Base-by-base conservation (phyloP, 2,888 invertebrate species). In the Phengaris arion region DNA sequence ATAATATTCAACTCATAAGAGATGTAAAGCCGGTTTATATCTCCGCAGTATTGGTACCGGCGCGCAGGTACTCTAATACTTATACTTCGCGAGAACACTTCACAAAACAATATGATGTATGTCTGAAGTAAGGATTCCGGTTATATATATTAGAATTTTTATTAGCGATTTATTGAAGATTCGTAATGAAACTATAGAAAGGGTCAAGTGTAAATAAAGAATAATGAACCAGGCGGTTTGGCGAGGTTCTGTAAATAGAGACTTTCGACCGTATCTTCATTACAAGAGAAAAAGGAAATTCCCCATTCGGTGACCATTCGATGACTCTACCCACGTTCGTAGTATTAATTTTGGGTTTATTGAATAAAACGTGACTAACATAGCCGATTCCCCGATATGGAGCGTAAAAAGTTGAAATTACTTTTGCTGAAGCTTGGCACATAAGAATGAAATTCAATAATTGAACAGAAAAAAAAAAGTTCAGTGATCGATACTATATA, bases 281-380 rank as follows among this genome's bases (percentile, higher is more conserved):
- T 86, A 86, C 82, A 84, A 81, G 79, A 83, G 85, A 85, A 85
- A 86, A 86, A 85, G 83, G 81, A 85, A 85, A 87, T 83, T 22
- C 85, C 82, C 81, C 83, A 82, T 85, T 87, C 79, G 77, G 79
- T 79, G 80, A 88, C 89, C 83, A 83, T 85, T 88, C 79, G 77
- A 79, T 79, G 80, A 88, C 89, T 64, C 35, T 78, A 76, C 84
- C 86, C 91, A 91, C 91, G 91, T 90, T 77, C 83, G 76, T 83
- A 83, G 86, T 90, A 91, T 91, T 91, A 91, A 90, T 90, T 90
- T 90, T 88, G 89, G 88, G 90, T 89, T 89, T 90, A 91, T 91
- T 90, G 90, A 91, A 91, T 91, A 88, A 88, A 87, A 91, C 91
- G 90, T 91, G 91, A 89, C 86, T 86, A 80, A 85, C 87, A 89